Evolutionary conservation across 2,888 invertebrate genomes (phyloP).

Genomic region (Epinotia bilunana): DNA sequence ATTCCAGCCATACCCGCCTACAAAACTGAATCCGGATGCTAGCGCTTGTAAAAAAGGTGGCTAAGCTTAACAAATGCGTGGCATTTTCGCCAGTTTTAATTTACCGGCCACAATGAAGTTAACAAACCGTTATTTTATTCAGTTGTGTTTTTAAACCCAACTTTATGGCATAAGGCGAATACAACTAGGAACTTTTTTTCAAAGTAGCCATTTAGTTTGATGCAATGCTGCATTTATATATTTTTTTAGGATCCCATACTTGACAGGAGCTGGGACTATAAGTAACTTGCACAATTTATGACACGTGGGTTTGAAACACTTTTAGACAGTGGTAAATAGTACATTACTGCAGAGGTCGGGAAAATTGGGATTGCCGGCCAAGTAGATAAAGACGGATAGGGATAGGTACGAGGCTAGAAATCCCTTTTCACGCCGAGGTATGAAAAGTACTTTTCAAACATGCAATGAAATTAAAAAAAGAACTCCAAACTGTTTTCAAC

Average conservation of each 20-base stretch:
- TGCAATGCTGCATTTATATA: slow-evolving; percentile 1
- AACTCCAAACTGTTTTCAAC: no score
- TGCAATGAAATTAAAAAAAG: no score
- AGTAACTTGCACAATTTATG: no score
- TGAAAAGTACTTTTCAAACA: no score
- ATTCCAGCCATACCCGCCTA: neutral
- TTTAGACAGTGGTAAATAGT: no score
- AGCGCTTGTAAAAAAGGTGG: slow-evolving; percentile 11
- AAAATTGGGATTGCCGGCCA: no score
- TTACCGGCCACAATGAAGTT: slow-evolving; percentile 23
- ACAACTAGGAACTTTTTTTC: neutral
- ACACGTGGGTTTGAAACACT: no score
- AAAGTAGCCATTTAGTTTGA: neutral
- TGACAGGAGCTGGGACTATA: no score
- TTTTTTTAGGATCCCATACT: neutral
- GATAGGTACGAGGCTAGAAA: no score
- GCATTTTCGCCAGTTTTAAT: slow-evolving; percentile 20
- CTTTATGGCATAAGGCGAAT: neutral
- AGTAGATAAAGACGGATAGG: no score
- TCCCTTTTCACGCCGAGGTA: no score
- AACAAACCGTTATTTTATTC: slow-evolving; percentile 34
- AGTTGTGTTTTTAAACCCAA: slow-evolving; percentile 18
- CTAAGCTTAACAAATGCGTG: slow-evolving; percentile 27
- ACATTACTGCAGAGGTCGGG: no score
- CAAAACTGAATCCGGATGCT: slow-evolving; percentile 6